These are phyloP conservation scores for Malacosoma neustria DNA, from an alignment of 2,888 invertebrate genomes.

Conservation along the genomic window DNA sequence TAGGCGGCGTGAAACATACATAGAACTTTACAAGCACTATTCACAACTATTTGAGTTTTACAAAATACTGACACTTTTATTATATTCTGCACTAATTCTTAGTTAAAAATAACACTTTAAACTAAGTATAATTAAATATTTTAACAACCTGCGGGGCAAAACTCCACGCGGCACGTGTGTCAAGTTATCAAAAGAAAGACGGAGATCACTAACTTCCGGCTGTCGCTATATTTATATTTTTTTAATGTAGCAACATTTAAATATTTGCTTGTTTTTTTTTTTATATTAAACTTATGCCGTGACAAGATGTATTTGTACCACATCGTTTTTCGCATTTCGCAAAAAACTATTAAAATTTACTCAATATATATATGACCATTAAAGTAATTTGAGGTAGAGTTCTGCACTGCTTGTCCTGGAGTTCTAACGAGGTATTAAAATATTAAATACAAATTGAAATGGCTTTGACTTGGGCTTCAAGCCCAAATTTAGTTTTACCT, in stretches of 20 bases:
- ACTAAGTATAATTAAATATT: constrained; percentile 35
- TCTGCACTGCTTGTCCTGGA: no score
- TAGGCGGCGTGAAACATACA: constrained; percentile 40
- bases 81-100: constrained; percentile 20
- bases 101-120: constrained; percentile 26
- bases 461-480: no score
- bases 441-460: no score
- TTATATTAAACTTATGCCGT: no score
- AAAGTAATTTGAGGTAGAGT: no score
- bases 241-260: constrained; percentile 32
- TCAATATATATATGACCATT: no score
- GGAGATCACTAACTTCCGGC: constrained; percentile 52
- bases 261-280: constrained; percentile 4
- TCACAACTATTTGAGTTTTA: constrained; percentile 33
- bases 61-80: constrained; percentile 31
- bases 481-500: no score
- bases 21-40: constrained; percentile 26
- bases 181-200: constrained; percentile 68
- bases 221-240: constrained; percentile 45
- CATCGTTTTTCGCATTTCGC: no score
- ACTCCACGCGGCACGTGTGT: constrained; percentile 76
- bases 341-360: no score
- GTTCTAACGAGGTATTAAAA: no score
- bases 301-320: no score
- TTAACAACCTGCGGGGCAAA: constrained; percentile 66